Evolutionary conservation across 2,113 vertebrate genomes (phyloP), one percentile per base, ranked within the genome.

Genomic region (Pluvialis apricaria): DNA sequence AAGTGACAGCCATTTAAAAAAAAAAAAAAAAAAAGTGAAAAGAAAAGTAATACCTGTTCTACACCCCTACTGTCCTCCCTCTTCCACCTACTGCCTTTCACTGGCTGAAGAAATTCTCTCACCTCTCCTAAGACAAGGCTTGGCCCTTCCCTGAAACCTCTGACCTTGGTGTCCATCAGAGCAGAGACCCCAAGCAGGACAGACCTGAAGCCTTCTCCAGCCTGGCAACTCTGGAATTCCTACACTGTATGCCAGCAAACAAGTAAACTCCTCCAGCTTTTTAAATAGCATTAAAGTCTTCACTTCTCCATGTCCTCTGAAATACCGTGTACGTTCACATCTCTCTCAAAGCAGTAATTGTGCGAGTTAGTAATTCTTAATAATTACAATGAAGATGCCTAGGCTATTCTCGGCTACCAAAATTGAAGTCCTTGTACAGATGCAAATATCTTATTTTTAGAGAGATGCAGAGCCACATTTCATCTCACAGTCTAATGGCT

Each of bases 381-480:
- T 91, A 95, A 92, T 85, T 93, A 91, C 92, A 85, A 82, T 65
- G 86, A 94, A 91, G 83, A 94, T 82, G 84, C 64, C 44, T 87
- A 54, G 83, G 84, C 86, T 92, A 87, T 82, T 94, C 51, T 75
- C 10, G 1, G 93, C 66, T 82, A 94, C 60, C 54, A 72, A 90
- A 96, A 94, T 2, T 82, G 66, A 82, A 94, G 66, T 64, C 65
- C 62, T 93, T 91, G 86, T 66, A 69, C 54, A 91, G 92, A 96
- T 89, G 94, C 81, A 93, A 94, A 89, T 94, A 88, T 60, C 86
- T 91, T 90, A 72, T 94, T 94, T 96, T 95, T 90, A 83, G 90
- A 89, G 69, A 92, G 77, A 91, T 79, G 91, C 88, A 88, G 58
- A 95, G 54, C 44, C 83, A 76, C 81, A 32, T 65, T 91, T 93